Conservation (phyloP, 2,797 vertebrate genomes). For the Mus minutoides region DNA sequence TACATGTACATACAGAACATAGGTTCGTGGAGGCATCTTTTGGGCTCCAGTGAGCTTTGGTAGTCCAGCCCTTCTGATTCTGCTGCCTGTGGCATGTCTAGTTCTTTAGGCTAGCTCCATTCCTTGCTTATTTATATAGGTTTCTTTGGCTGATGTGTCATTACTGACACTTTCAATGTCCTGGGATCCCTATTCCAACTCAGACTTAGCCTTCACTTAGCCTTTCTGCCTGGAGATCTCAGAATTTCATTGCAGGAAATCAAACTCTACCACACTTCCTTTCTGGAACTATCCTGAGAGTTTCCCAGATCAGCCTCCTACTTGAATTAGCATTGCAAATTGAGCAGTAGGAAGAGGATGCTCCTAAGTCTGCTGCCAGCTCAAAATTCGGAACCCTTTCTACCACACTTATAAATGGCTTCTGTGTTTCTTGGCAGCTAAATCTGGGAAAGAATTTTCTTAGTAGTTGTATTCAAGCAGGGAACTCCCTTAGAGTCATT, state of each 20-base stretch:
- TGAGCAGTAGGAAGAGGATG: background rate
- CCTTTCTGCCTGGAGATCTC: background rate
- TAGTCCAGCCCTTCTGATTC: background rate
- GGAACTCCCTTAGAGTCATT: background rate
- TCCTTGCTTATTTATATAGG: background rate
- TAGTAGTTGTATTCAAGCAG: background rate
- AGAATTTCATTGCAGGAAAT: background rate
- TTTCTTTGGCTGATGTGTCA: background rate
- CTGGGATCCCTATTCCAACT: background rate
- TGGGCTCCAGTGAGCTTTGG: background rate
- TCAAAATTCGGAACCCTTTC: background rate
- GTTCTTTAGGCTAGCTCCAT: background rate
- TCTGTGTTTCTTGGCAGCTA: background rate
- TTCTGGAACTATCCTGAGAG: background rate
- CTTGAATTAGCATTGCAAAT: background rate
- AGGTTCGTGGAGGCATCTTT: background rate
- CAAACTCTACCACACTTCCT: background rate
- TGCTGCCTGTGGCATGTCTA: background rate
- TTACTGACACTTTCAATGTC: background rate
- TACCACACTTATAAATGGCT: background rate
- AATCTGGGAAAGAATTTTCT: background rate
- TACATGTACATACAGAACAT: background rate
- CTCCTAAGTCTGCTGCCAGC: background rate
- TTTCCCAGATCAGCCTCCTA: background rate
- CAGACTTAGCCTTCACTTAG: background rate